A percentile compares a stretch with the other conserved stretches of the same genome.
Conservation (phyloP, 2,797 vertebrate species). For the Gallirallus australis region DNA sequence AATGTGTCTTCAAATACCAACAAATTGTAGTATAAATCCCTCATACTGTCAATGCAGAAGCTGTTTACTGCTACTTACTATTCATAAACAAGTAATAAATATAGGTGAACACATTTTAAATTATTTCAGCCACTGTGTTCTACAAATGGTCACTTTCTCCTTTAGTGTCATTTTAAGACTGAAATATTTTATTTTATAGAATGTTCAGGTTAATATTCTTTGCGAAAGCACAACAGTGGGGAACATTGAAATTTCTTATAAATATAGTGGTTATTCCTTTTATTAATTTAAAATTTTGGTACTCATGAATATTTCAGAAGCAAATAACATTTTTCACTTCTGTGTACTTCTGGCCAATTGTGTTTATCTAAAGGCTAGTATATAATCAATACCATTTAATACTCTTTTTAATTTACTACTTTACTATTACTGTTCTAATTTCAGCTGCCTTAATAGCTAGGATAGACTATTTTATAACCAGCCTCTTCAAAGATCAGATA, state of each 20-base stretch:
- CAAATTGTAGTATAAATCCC: not conserved
- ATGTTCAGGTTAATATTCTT: not conserved
- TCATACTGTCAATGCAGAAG: not conserved
- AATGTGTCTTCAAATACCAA: not conserved
- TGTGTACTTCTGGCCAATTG: not conserved
- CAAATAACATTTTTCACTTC: not conserved
- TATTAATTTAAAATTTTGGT: not conserved
- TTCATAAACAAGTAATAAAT: not conserved
- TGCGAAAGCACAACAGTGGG: not conserved
- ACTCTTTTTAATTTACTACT: not conserved
- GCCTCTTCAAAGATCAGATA: not conserved
- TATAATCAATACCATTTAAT: not conserved
- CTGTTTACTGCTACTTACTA: not conserved
- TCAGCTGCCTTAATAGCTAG: not conserved
- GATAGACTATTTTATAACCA: not conserved
- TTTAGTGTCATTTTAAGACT: not conserved
- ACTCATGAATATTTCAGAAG: not conserved
- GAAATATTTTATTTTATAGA: not conserved
- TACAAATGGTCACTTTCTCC: not conserved
- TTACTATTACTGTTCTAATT: not conserved
- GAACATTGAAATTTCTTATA: not conserved
- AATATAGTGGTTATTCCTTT: not conserved
- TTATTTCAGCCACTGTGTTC: not conserved
- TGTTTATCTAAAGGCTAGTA: not conserved
- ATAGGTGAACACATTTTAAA: not conserved